Conservation (phyloP, 23 tunicate species). For the Ascidia mentula region DNA sequence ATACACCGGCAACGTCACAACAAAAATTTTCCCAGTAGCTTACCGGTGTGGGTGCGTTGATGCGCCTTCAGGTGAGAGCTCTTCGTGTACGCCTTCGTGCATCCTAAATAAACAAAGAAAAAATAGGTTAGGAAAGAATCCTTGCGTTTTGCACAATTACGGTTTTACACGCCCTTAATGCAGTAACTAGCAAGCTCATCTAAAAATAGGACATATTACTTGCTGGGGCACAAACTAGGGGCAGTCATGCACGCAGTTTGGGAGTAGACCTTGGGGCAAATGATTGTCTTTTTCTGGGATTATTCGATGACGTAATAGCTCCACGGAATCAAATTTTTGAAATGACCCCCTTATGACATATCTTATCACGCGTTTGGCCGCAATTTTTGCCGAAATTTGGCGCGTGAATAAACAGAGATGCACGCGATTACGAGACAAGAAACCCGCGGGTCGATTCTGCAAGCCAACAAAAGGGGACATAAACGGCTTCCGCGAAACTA, state of each 20-base stretch:
- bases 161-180: conserved; percentile 9
- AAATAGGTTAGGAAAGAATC: neutral
- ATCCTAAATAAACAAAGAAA: conserved; percentile 47
- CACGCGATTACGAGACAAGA: neutral
- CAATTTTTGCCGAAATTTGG: neutral
- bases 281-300: too few relatives aligned
- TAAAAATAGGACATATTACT: neutral
- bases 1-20: neutral
- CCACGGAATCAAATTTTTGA: too few relatives aligned
- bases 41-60: conserved; percentile 97
- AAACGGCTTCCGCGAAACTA: neutral
- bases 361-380: neutral
- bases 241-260: neutral
- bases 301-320: too few relatives aligned
- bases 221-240: neutral
- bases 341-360: too few relatives aligned
- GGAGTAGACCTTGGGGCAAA: too few relatives aligned
- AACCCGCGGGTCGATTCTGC: neutral
- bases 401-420: conserved; percentile 4
- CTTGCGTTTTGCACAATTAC: neutral
- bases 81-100: conserved; percentile 96
- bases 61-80: conserved; percentile 96
- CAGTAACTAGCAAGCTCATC: neutral
- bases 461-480: neutral
- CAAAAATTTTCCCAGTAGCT: neutral